Evolutionary conservation across 2,888 invertebrate genomes (phyloP).

Genomic region (Pocota personata): DNA sequence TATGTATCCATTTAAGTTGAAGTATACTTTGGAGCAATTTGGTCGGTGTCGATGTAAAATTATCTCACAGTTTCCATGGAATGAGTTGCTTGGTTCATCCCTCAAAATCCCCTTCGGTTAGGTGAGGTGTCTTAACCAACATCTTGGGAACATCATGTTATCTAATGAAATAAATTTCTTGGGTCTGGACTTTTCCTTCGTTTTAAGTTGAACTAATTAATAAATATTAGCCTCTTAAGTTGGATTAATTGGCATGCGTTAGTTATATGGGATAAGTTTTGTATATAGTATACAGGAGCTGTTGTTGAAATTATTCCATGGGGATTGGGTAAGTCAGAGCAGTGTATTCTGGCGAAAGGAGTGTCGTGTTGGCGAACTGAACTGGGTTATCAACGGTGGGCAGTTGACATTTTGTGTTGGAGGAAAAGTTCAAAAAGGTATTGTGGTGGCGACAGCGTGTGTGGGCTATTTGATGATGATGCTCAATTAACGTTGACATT

Average conservation of each 20-base stretch:
- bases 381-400: conserved; percentile 54
- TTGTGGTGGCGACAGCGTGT: neutral
- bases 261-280: conserved; percentile 73
- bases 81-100: conserved; percentile 8
- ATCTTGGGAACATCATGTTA: conserved; percentile 74
- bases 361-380: neutral
- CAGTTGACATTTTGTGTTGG: conserved; percentile 50
- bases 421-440: conserved; percentile 48
- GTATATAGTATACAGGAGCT: neutral
- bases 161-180: conserved; percentile 74
- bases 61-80: conserved; percentile 62
- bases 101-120: conserved; percentile 38
- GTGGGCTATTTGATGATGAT: conserved; percentile 37
- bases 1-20: conserved; percentile 58
- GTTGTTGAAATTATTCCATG: conserved; percentile 63
- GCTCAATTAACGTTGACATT: conserved; percentile 62
- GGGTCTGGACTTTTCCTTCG: conserved; percentile 71
- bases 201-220: conserved; percentile 75
- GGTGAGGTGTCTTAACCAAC: conserved; percentile 74
- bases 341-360: neutral
- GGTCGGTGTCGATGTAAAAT: conserved; percentile 73
- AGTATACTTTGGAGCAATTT: conserved; percentile 66
- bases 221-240: conserved; percentile 75
- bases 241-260: conserved; percentile 74
- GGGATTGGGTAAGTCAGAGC: conserved; percentile 17